Evolutionary conservation across 2,888 invertebrate genomes (phyloP).

Genomic region (Nymphalis polychloros): DNA sequence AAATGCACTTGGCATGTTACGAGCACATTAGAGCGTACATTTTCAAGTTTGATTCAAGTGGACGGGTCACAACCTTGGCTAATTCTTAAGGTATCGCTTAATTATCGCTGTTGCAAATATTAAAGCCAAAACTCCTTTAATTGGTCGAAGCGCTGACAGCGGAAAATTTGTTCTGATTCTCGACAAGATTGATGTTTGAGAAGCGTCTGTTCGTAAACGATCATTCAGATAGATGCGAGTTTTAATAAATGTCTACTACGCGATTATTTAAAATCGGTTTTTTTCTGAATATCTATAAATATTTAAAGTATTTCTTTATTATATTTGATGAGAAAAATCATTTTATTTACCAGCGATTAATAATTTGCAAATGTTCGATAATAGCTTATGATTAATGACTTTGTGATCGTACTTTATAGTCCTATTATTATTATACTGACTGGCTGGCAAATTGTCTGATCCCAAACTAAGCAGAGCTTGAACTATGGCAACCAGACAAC

Average conservation of each 20-base stretch:
- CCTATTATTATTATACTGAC: too few species aligned
- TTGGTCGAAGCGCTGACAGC: slow-evolving; percentile 28
- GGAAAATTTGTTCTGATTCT: slow-evolving; percentile 15
- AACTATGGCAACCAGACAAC: too few species aligned
- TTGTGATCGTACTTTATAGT: too few species aligned
- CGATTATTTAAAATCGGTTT: not conserved
- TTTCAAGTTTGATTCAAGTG: slow-evolving; percentile 15
- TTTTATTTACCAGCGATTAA: too few species aligned
- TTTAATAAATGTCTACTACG: not conserved
- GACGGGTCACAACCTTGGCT: slow-evolving; percentile 15
- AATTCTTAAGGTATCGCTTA: slow-evolving; percentile 7
- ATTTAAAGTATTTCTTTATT: too few species aligned
- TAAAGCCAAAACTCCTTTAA: slow-evolving; percentile 16
- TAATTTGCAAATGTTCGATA: too few species aligned
- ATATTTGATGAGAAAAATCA: too few species aligned
- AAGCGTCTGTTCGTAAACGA: slow-evolving; percentile 1
- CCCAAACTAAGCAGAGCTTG: too few species aligned
- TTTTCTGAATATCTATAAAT: not conserved
- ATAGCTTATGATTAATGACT: too few species aligned
- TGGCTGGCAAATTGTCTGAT: too few species aligned
- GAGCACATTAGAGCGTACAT: slow-evolving; percentile 18
- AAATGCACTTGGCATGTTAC: slow-evolving; percentile 8
- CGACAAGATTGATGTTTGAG: slow-evolving; percentile 25
- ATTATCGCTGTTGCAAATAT: slow-evolving; percentile 30
- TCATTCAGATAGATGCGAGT: not conserved